phyloP scores from a whole-genome alignment of 2,888 invertebrate genomes.

The Enchytraeus crypticus region DNA sequence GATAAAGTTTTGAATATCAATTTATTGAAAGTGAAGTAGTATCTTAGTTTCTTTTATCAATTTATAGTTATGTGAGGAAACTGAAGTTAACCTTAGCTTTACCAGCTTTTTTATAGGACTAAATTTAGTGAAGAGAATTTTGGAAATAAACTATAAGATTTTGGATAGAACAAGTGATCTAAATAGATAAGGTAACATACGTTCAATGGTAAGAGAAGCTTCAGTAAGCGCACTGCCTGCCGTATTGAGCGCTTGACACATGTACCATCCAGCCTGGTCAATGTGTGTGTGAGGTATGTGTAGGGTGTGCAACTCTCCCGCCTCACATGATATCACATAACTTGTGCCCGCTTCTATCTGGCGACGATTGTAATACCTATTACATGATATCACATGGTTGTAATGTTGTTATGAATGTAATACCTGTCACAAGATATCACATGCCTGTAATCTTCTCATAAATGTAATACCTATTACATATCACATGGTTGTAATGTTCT shows the following conservation, averaged over 20 bases:
- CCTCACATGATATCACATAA: conserved; percentile 23
- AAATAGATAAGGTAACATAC: too few species aligned
- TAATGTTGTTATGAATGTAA: background rate
- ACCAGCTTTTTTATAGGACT: too few species aligned
- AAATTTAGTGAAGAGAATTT: too few species aligned
- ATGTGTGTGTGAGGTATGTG: conserved; percentile 72
- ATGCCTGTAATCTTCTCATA: conserved; percentile 34
- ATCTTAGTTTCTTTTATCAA: too few species aligned
- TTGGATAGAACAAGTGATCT: too few species aligned
- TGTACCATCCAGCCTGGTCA: conserved; percentile 62
- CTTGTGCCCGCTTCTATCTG: conserved; percentile 34
- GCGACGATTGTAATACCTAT: conserved; percentile 41
- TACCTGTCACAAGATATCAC: background rate
- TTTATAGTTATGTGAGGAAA: too few species aligned
- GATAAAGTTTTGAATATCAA: too few species aligned
- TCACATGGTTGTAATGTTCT: too few species aligned
- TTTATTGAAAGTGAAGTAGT: too few species aligned
- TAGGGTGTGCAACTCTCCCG: conserved; percentile 64
- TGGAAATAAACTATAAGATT: too few species aligned
- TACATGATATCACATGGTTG: background rate
- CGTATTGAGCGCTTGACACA: conserved; percentile 69
- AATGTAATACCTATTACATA: too few species aligned
- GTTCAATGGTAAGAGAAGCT: conserved; percentile 66
- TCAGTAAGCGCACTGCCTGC: conserved; percentile 74
- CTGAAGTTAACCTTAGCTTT: too few species aligned